phyloP scores from a whole-genome alignment of 2,113 vertebrate species.

The Chloebia gouldiae region DNA sequence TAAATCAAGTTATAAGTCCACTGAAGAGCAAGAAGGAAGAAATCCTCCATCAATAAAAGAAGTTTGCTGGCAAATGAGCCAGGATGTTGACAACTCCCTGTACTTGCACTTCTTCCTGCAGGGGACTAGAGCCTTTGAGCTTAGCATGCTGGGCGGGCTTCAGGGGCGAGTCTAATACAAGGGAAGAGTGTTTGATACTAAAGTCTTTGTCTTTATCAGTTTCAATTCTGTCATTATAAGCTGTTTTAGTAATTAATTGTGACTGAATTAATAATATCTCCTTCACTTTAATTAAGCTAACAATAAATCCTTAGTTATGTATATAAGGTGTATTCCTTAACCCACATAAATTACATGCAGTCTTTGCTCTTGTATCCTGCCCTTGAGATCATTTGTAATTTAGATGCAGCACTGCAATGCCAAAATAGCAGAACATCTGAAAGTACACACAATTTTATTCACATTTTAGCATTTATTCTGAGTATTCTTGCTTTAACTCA shows the following conservation, averaged over 20 bases:
- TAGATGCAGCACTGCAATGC: neutral
- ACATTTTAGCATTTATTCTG: neutral
- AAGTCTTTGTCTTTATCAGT: neutral
- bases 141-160: neutral
- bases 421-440: neutral
- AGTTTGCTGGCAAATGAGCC: neutral
- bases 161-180: neutral
- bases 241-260: neutral
- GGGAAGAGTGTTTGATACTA: neutral
- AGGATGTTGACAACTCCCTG: neutral
- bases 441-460: neutral
- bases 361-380: neutral
- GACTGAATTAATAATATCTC: neutral
- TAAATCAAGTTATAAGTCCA: neutral
- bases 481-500: neutral
- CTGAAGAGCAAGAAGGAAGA: neutral
- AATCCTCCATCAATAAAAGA: neutral
- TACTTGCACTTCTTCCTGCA: neutral
- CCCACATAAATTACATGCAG: neutral
- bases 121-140: neutral
- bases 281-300: neutral
- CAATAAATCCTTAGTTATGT: neutral
- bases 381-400: neutral
- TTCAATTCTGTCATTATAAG: neutral
- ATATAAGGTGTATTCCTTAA: neutral